Percentiles rank a stretch among this genome's conserved stretches.
These are phyloP conservation scores for Aurelia sp. DNA, from an alignment of 30 jellyfish, hydroid and myxozoan genomes.

Conservation along the genomic window DNA sequence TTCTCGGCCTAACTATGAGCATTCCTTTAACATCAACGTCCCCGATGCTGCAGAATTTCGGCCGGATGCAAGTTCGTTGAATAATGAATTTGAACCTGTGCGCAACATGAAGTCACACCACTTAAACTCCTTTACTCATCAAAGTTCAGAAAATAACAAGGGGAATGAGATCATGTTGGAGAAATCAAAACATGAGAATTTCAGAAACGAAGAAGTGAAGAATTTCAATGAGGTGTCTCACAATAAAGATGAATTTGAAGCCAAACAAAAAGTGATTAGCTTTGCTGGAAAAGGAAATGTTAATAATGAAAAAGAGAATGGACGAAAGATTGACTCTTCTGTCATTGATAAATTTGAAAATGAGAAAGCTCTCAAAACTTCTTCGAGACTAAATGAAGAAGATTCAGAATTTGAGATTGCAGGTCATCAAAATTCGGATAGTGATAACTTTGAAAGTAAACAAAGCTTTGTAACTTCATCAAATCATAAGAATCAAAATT, in stretches of 20 bases:
- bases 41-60: background rate
- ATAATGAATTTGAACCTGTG: background rate
- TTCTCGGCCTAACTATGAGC: too few relatives aligned
- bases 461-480: too few relatives aligned
- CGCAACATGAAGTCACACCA: background rate
- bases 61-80: background rate
- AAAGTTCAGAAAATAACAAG: background rate
- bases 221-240: background rate
- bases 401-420: too few relatives aligned
- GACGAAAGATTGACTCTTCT: too few relatives aligned
- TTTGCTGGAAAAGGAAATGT: background rate
- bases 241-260: slow-evolving; percentile 5
- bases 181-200: slow-evolving; percentile 21
- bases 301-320: too few relatives aligned
- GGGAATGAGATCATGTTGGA: background rate
- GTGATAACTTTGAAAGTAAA: too few relatives aligned
- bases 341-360: too few relatives aligned
- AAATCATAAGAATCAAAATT: too few relatives aligned
- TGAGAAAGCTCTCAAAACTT: too few relatives aligned
- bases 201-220: background rate
- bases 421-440: too few relatives aligned
- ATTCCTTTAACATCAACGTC: too few relatives aligned
- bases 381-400: too few relatives aligned
- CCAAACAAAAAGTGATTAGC: background rate
- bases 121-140: background rate